Base-by-base conservation (phyloP, 30 jellyfish, hydroid and myxozoan genomes). In the Chrysaora quinquecirrha region DNA sequence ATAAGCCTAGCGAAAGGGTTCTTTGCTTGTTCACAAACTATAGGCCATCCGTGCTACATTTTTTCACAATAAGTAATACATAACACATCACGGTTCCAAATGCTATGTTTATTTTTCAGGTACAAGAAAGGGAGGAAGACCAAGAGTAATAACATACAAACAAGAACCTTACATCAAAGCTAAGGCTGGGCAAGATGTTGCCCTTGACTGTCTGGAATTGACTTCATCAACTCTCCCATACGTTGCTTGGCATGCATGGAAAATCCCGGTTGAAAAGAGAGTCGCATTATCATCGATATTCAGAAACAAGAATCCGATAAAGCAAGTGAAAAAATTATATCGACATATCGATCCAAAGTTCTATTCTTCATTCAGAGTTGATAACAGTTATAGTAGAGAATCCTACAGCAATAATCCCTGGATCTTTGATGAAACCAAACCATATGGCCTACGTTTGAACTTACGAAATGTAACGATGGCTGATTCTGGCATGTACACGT, bases 91-190 rank as follows among this genome's bases (percentile, higher is more conserved):
- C n/a, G n/a, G n/a, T n/a, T n/a, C n/a, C n/a, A n/a, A n/a, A n/a
- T n/a, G n/a, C n/a, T n/a, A n/a, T n/a, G n/a, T n/a, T n/a, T n/a
- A n/a, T 50, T 75, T 3, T 56, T 34, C 69, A 91, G 98, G 95
- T 60, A 80, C 76, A 34, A 67, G 93, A 29, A 73, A 76, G 27
- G 98, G 96, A 18, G 98, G 98, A n/a, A 96, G 95, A 29, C 98
- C 98, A 46, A 80, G 79, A 65, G 98, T 91, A 31, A 86, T 68
- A 28, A 81, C 98, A 2, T 75, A 62, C 80, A 91, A 78, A 33
- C 80, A 86, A 30, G 93, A 85, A 54, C 88, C 76, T 9, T 58
- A 61, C 60, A 58, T 75, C 46, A 84, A 78, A 31, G 96, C 95
- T n/a, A 72, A 61, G 24, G 89, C 34, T 18, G 98, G 98, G 21